Evolutionary conservation across 2,888 invertebrate genomes (phyloP).

Genomic region (Acrocera orbiculus): DNA sequence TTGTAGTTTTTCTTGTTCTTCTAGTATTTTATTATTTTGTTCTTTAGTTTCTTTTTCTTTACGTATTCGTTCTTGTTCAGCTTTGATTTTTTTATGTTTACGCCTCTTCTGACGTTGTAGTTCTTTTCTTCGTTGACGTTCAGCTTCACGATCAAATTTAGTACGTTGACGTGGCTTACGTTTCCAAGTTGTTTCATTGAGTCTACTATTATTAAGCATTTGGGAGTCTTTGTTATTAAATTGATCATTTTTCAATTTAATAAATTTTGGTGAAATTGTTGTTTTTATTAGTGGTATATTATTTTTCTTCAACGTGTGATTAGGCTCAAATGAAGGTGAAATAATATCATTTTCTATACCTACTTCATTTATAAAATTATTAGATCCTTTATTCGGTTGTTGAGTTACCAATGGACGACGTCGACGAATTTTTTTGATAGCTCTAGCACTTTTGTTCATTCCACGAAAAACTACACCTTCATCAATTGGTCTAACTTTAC

Average conservation of each 20-base stretch:
- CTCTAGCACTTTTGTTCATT: background rate
- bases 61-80: slow-evolving; percentile 14
- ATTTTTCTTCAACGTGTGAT: too few relatives aligned
- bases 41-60: slow-evolving; percentile 11
- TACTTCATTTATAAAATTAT: background rate
- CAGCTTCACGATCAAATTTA: slow-evolving; percentile 1
- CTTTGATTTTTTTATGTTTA: slow-evolving; percentile 2
- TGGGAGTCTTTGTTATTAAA: too few relatives aligned
- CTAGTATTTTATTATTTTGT: background rate
- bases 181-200: background rate
- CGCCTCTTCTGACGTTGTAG: background rate
- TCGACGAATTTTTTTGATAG: background rate
- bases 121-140: slow-evolving; percentile 1
- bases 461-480: background rate
- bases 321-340: too few relatives aligned
- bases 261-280: background rate
- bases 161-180: background rate
- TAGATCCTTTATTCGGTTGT: slow-evolving; percentile 1
- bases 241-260: background rate
- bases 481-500: too few relatives aligned
- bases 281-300: slow-evolving; percentile 1
- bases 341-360: too few relatives aligned
- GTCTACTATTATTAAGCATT: too few relatives aligned
- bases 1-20: slow-evolving; percentile 1
- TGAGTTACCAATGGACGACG: background rate